Evolutionary conservation across 2,888 invertebrate species (phyloP), one percentile per base, ranked within the genome.

Genomic region (Ecdyonurus torrentis): DNA sequence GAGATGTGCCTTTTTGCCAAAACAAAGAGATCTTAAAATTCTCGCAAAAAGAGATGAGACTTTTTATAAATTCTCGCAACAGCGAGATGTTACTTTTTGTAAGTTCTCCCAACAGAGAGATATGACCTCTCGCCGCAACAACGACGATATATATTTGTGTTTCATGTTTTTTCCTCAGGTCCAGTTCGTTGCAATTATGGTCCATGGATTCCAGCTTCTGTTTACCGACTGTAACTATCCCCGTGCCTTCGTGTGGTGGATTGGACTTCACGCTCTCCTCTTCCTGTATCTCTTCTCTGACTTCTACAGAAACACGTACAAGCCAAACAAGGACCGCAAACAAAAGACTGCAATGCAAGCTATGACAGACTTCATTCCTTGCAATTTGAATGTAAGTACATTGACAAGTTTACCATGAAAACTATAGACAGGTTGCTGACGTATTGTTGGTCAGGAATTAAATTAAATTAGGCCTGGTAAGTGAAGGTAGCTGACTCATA

Each of bases 221-320:
- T 89, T 92, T 80, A 85, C 87, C 70, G 89, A 91, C 64, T 96
- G 95, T 81, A 85, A 91, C 75, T 96, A 94, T 77, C 95, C 95
- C 62, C 82, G 86, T 70, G 90, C 88, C 18, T 92, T 92, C 76
- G 91, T 90, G 68, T 91, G 90, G 90, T 95, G 91, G 91, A 96
- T 96, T 73, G 93, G 93, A 64, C 85, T 90, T 80, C 95, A 96
- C 76, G 95, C 94, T 1, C 85, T 94, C 67, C 89, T 96, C 85
- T 96, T 96, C 85, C 89, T 92, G 81, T 87, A 91, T 82, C 82
- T 96, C 65, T 96, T 96, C 81, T 89, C 87, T 72, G 89, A 94
- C 75, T 96, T 95, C 80, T 96, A 95, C 82, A 86, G 87, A 72
- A 84, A 88, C 74, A 83, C 86, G 20, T 91, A 91, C 77, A 74